Conservation (phyloP, 2,113 vertebrate species). For the Glaucomys volans region DNA sequence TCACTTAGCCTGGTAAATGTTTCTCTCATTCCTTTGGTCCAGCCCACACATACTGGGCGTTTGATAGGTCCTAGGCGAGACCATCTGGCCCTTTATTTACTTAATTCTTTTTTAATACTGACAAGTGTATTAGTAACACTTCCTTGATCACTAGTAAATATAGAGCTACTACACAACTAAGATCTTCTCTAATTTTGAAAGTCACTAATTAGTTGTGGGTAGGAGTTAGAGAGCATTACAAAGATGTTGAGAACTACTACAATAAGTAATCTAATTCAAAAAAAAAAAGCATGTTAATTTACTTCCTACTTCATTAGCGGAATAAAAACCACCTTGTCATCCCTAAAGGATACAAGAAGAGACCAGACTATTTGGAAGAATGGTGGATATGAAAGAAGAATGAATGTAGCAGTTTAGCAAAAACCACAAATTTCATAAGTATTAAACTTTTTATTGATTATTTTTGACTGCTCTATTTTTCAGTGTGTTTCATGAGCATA, state of each 20-base stretch:
- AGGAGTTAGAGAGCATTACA: constrained; percentile 14
- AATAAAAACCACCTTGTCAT: constrained; percentile 66
- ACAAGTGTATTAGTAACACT: constrained; percentile 73
- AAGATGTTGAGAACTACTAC: constrained; percentile 56
- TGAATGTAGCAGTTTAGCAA: constrained; percentile 11
- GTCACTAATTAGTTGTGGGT: constrained; percentile 68
- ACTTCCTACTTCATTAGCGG: constrained; percentile 32
- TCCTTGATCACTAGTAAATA: constrained; percentile 67
- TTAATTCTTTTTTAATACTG: constrained; percentile 72
- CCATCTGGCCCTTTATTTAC: constrained; percentile 67
- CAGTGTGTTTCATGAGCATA: constrained; percentile 1
- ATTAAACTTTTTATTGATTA: background rate
- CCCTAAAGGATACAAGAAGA: background rate
- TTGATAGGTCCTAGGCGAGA: constrained; percentile 57
- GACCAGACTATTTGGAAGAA: constrained; percentile 24
- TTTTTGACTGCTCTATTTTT: constrained; percentile 11
- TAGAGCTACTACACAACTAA: constrained; percentile 25
- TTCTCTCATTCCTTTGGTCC: constrained; percentile 43
- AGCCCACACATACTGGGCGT: constrained; percentile 59
- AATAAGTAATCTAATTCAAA: constrained; percentile 38
- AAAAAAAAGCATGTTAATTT: constrained; percentile 26
- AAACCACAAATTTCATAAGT: constrained; percentile 31
- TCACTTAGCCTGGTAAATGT: constrained; percentile 52
- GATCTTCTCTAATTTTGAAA: constrained; percentile 62
- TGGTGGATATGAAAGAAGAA: background rate